A percentile compares a stretch with the other conserved stretches of the same genome.
Conservation (phyloP, 2,113 vertebrate species). For the Atherinomorus stipes region DNA sequence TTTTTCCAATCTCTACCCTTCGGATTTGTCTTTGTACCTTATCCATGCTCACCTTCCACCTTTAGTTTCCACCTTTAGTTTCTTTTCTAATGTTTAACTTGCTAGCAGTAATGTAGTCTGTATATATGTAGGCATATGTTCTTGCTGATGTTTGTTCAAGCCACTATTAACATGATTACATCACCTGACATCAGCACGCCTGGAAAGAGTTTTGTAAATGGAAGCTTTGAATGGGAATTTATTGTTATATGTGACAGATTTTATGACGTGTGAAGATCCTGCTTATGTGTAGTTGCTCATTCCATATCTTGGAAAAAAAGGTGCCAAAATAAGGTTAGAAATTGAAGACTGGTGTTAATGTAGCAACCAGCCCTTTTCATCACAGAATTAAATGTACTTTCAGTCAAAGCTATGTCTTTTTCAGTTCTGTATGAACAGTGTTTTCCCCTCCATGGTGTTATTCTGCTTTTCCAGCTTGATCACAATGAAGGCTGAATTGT, state of each 20-base stretch:
- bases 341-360: background rate
- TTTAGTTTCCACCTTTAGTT: slow-evolving; percentile 33
- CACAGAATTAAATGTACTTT: slow-evolving; percentile 14
- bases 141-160: slow-evolving; percentile 18
- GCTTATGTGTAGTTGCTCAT: too few relatives aligned
- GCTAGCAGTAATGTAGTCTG: slow-evolving; percentile 21
- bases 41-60: background rate
- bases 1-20: background rate
- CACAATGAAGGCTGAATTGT: slow-evolving; percentile 7
- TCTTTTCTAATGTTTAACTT: slow-evolving; percentile 70
- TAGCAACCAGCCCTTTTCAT: background rate
- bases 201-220: background rate
- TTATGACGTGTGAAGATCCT: too few relatives aligned
- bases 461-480: background rate
- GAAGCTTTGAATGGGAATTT: background rate
- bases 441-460: background rate
- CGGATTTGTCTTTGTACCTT: background rate
- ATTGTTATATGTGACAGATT: background rate
- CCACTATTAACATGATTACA: background rate
- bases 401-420: background rate
- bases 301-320: background rate
- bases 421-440: background rate
- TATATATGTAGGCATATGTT: slow-evolving; percentile 19
- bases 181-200: slow-evolving; percentile 35
- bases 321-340: too few relatives aligned